Evolutionary conservation across 2,888 invertebrate species (phyloP).

Genomic region (Cremastinae sp.): DNA sequence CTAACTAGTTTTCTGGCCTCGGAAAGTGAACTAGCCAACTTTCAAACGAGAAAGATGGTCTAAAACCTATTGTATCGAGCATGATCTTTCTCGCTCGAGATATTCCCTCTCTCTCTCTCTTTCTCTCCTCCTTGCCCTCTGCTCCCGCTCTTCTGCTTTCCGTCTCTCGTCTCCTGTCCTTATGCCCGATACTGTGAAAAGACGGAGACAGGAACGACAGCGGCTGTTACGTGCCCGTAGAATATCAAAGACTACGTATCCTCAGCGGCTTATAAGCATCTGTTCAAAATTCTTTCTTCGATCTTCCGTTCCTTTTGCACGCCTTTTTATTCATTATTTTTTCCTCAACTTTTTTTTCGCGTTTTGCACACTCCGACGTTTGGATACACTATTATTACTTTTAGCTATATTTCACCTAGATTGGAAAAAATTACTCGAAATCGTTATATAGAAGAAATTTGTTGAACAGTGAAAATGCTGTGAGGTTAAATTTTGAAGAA

Average conservation of each 20-base stretch:
- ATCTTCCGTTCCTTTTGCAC: too few relatives aligned
- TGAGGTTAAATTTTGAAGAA: too few relatives aligned
- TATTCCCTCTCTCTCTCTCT: conserved; percentile 41
- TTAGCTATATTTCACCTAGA: too few relatives aligned
- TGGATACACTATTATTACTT: not conserved
- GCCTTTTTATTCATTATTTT: too few relatives aligned
- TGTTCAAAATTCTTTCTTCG: not conserved
- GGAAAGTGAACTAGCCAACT: conserved; percentile 53
- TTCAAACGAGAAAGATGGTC: conserved; percentile 38
- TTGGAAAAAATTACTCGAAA: too few relatives aligned
- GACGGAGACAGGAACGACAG: conserved; percentile 24
- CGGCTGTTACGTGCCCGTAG: conserved; percentile 38
- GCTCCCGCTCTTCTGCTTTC: not conserved
- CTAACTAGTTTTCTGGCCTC: conserved; percentile 74
- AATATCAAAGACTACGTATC: conserved; percentile 18
- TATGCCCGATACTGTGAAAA: conserved; percentile 25
- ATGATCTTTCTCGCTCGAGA: conserved; percentile 57
- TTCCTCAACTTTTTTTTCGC: not conserved
- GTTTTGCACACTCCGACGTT: not conserved
- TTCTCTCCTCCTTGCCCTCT: not conserved
- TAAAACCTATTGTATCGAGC: conserved; percentile 68
- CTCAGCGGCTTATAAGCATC: not conserved
- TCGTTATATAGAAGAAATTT: conserved; percentile 1
- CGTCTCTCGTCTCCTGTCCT: conserved; percentile 16
- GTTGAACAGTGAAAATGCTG: not conserved